Evolutionary conservation across 2,113 vertebrate genomes (phyloP), one percentile per base, ranked within the genome.

Genomic region (Regulus satrapa): DNA sequence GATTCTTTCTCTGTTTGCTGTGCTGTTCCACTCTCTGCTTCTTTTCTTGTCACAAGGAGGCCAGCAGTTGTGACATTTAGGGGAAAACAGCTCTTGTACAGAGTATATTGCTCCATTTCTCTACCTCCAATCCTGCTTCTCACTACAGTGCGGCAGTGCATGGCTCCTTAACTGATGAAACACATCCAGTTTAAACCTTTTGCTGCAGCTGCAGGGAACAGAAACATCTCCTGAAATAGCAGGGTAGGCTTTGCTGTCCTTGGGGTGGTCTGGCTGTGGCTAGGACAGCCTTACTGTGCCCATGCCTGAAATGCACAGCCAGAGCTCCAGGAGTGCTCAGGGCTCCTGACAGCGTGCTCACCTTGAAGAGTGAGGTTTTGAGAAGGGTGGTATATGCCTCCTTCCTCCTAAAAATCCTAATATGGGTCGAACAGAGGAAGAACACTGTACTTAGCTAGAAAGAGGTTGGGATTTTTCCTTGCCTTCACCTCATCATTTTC

Each of bases 401-500:
- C 32, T 84, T 74, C n/a, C 73, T 73, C 62, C 38, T 32, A 31
- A 66, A 92, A 66, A 19, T 58, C 23, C 68, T 49, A 32, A 36
- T 74, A 21, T 46, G 5, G 28, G 7, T 12, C 1, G 2, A 76
- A 32, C 18, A 20, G 45, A 76, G 45, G 62, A 76, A 59, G 48
- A 72, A 36, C 55, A 29, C 31, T 38, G 34, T 38, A 32, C 12
- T 66, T 74, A 32, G 18, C 55, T 36, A 36, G 61, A 72, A 78
- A 36, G 16, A 36, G 29, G 9, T 2, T n/a, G 67, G 0, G 0
- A 1, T 23, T 63, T 74, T 43, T 4, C 26, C 28, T 48, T 68
- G 13, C 26, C 8, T 28, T 58, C 58, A 28, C 36, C 43, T 59
- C 52, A 28, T 26, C 0, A 8, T 82, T 83, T 75, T 52, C 41